Percentiles rank a stretch among this genome's conserved stretches.
These are phyloP conservation scores for Psophia crepitans DNA, from an alignment of 2,113 vertebrate genomes.

Conservation along the genomic window DNA sequence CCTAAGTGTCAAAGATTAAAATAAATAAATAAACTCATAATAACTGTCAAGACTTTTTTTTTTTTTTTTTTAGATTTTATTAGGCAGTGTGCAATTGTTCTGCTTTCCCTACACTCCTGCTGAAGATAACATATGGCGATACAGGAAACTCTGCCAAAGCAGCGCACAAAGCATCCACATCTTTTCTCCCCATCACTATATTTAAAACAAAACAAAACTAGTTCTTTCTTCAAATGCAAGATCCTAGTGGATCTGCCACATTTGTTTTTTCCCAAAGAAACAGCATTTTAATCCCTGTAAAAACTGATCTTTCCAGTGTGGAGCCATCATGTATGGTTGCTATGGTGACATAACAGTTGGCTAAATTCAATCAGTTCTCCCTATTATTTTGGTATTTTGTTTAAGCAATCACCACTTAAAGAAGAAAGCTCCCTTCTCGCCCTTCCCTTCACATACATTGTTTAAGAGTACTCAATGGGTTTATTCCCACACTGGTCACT, in stretches of 20 bases:
- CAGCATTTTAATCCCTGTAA: background rate
- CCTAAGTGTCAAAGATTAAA: background rate
- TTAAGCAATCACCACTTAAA: slow-evolving; percentile 10
- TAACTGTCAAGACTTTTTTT: background rate
- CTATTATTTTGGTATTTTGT: slow-evolving; percentile 41
- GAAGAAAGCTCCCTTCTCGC: background rate
- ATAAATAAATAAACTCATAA: background rate
- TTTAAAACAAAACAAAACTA: background rate
- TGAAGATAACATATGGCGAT: background rate
- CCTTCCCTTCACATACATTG: background rate
- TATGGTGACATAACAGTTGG: slow-evolving; percentile 48
- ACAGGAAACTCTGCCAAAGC: background rate
- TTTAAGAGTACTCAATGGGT: background rate
- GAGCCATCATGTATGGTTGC: slow-evolving; percentile 34
- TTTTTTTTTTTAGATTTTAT: background rate
- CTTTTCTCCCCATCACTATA: background rate
- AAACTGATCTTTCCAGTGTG: background rate
- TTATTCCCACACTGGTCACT: background rate
- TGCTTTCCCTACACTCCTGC: background rate
- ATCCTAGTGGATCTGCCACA: background rate
- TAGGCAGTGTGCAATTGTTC: background rate
- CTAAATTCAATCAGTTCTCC: slow-evolving; percentile 13
- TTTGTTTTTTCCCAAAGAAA: background rate
- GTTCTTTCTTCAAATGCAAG: background rate
- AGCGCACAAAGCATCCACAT: background rate